A percentile compares a stretch with the other conserved stretches of the same genome.
These are phyloP conservation scores for Danaus chrysippus DNA, from an alignment of 2,888 invertebrate genomes.

Conservation along the genomic window DNA sequence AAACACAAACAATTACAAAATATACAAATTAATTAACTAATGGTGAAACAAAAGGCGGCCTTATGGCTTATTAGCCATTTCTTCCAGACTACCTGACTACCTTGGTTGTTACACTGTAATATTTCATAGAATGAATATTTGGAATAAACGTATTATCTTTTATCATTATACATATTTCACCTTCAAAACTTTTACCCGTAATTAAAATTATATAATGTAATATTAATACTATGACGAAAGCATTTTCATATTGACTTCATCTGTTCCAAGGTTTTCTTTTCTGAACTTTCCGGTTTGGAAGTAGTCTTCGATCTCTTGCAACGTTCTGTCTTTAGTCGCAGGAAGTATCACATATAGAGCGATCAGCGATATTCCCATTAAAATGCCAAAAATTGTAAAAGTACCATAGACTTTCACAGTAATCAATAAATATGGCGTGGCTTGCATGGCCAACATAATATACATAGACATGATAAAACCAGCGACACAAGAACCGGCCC, in stretches of 20 bases:
- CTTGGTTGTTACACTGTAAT: too few species aligned
- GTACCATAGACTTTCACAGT: constrained; percentile 51
- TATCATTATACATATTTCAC: too few species aligned
- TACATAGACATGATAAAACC: constrained; percentile 44
- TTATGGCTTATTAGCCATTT: too few species aligned
- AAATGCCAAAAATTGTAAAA: constrained; percentile 48
- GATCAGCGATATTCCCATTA: constrained; percentile 35
- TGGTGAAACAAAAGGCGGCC: too few species aligned
- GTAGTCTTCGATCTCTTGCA: constrained; percentile 44
- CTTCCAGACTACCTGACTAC: too few species aligned
- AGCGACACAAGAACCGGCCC: constrained; percentile 42
- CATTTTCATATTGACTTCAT: constrained; percentile 40
- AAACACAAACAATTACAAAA: too few species aligned
- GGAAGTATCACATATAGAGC: constrained; percentile 39
- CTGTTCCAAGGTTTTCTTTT: constrained; percentile 27
- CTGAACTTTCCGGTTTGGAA: constrained; percentile 43
- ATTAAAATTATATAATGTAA: too few species aligned
- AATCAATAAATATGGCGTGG: constrained; percentile 45
- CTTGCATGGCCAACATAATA: constrained; percentile 44
- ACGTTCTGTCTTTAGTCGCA: constrained; percentile 44
- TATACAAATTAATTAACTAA: too few species aligned
- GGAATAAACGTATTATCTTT: background rate
- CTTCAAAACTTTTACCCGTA: background rate
- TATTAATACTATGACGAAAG: constrained; percentile 23
- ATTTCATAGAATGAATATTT: background rate